Percentiles rank a stretch among this genome's conserved stretches.
Evolutionary conservation across 2,113 vertebrate genomes (phyloP).

Genomic region (Tupaia chinensis): DNA sequence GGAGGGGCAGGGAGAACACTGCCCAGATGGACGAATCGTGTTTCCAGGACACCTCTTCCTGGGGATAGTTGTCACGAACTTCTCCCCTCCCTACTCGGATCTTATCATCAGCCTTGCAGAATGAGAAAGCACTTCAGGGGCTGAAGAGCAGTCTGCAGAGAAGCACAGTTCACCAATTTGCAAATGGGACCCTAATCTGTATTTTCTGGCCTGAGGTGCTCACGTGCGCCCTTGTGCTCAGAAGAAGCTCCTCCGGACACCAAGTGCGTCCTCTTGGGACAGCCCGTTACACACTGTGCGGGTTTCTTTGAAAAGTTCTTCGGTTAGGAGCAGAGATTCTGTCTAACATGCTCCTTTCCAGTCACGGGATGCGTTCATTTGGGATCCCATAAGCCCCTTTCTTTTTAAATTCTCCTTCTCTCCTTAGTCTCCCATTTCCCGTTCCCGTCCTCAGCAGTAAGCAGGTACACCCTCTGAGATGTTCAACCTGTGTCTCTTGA

Average conservation of each 20-base stretch:
- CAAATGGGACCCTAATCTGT: not conserved
- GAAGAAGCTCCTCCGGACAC: not conserved
- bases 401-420: not conserved
- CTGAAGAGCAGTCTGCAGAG: not conserved
- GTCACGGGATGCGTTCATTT: not conserved
- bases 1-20: constrained; percentile 86
- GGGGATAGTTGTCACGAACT: constrained; percentile 51
- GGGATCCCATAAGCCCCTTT: not conserved
- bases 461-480: not conserved
- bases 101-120: not conserved
- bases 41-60: constrained; percentile 69
- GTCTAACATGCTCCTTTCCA: not conserved
- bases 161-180: not conserved
- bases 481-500: not conserved
- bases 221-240: not conserved
- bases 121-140: not conserved
- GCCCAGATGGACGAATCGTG: constrained; percentile 70
- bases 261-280: not conserved
- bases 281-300: accelerated
- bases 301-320: not conserved
- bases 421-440: not conserved
- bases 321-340: not conserved
- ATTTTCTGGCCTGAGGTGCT: not conserved
- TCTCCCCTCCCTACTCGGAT: constrained; percentile 58
- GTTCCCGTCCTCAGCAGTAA: not conserved